Evolutionary conservation across 2,113 vertebrate genomes (phyloP).

Genomic region (Sapayoa aenigma): DNA sequence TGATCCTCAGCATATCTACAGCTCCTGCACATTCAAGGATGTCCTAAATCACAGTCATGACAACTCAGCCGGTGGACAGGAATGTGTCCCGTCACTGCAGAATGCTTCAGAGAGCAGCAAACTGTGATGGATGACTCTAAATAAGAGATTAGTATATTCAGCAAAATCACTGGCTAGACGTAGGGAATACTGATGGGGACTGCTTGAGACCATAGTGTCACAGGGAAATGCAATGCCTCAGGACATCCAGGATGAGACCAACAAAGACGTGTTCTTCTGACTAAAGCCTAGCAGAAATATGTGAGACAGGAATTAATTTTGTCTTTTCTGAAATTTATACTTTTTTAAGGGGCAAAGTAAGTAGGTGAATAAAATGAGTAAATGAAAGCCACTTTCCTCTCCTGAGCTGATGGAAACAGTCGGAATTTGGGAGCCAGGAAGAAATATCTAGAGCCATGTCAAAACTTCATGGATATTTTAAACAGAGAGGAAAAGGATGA

Average conservation of each 20-base stretch:
- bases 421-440: not conserved
- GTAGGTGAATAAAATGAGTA: not conserved
- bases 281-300: not conserved
- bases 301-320: not conserved
- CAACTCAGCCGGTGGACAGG: not conserved
- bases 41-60: not conserved
- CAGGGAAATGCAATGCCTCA: not conserved
- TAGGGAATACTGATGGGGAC: not conserved
- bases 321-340: not conserved
- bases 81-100: not conserved
- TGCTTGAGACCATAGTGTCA: not conserved
- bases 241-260: not conserved
- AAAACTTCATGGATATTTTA: not conserved
- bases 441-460: not conserved
- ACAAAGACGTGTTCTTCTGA: not conserved
- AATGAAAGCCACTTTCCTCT: not conserved
- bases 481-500: not conserved
- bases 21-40: not conserved
- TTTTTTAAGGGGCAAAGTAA: not conserved
- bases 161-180: not conserved
- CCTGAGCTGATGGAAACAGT: not conserved
- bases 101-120: not conserved
- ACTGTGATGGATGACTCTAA: not conserved
- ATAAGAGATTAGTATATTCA: not conserved
- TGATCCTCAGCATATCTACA: not conserved